Evolutionary conservation across 1,140 invertebrate species (phyloP), one percentile per base, ranked within the genome.

Genomic region (Cylas formicarius): DNA sequence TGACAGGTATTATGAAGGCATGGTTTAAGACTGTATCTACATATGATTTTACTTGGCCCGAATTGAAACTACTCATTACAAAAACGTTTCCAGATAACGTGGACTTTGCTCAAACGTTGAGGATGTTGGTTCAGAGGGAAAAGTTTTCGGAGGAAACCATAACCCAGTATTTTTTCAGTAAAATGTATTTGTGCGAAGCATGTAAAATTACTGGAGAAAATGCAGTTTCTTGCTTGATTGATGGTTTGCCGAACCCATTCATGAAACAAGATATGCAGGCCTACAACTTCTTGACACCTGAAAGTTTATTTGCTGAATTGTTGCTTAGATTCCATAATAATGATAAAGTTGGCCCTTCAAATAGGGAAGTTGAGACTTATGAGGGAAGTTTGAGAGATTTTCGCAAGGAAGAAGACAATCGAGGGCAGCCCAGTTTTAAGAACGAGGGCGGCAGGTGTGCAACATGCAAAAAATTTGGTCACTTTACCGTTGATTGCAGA

Each of bases 171-270:
- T 57, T 48, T 34, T 57, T 55, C 28, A 45, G 50, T 20, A 57
- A 57, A 31, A 34, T 57, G 29, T 55, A 57, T 36, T 44, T 57
- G 24, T 44, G 49, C 21, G 53, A 57, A 37, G 50, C 50, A 6
- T 57, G 55, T 16, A 57, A 57, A 28, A 53, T 57, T 13, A 50
- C 44, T 17, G 55, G 55, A 16, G 41, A 40, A 31, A 51, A 55
- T 44, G 55, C 55, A 16, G 55, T 57, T 9, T 57, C 55, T 3
- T 57, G 55, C 27, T 22, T 57, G 10, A 55, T 57, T 26, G 55
- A 55, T 40, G 55, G 55, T 28, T 24, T 57, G 10, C 48, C 37
- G n/a, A 48, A 57, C 40, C 47, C 48, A n/a, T 34, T 39, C n/a
- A 34, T 57, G 29, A 54, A 57, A 34, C 38, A 50, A 26, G 36